Percentiles rank a stretch among this genome's conserved stretches.
Conservation (phyloP, 1,140 invertebrate genomes). For the Homalodisca vitripennis region DNA sequence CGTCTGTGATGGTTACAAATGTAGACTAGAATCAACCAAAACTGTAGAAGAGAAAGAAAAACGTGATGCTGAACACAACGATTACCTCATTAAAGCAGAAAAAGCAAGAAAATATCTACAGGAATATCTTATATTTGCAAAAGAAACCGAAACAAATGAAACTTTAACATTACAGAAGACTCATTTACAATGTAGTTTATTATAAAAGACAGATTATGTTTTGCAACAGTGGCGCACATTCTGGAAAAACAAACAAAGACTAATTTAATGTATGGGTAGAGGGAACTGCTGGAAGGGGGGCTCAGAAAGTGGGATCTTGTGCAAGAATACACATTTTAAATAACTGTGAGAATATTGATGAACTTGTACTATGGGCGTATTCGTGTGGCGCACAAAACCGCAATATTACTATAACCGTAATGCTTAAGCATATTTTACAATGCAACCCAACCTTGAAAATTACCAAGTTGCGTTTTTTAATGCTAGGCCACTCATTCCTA, state of each 20-base stretch:
- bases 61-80: no score
- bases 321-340: conserved; percentile 43
- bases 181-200: conserved; percentile 43
- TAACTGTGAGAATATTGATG: conserved; percentile 37
- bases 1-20: no score
- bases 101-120: no score
- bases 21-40: no score
- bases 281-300: conserved; percentile 43
- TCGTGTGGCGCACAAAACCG: conserved; percentile 47
- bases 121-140: no score
- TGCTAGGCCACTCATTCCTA: conserved; percentile 46
- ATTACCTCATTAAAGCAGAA: no score
- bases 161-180: no score
- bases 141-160: no score
- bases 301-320: conserved; percentile 46
- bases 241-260: conserved; percentile 37
- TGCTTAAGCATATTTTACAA: conserved; percentile 42
- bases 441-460: conserved; percentile 39
- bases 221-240: no score
- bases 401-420: conserved; percentile 33
- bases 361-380: conserved; percentile 47
- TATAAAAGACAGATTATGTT: conserved; percentile 46
- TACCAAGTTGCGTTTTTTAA: conserved; percentile 44
- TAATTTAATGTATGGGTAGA: conserved; percentile 45
- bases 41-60: no score